Base-by-base conservation (phyloP, 2,888 invertebrate species). In the Cyaniris semiargus region DNA sequence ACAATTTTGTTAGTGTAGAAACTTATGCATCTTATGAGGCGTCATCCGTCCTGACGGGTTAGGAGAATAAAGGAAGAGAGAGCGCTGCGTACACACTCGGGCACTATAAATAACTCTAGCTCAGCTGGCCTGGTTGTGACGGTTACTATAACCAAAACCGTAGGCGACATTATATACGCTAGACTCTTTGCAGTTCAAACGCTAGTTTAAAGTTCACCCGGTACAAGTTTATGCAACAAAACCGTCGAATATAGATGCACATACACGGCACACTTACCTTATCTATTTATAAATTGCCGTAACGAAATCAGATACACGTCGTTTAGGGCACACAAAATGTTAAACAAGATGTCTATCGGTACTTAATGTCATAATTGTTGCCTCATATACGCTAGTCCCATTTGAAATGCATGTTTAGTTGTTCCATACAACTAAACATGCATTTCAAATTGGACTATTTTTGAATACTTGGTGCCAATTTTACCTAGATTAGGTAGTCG, bases 301-400 rank as follows among this genome's bases (percentile, higher is more conserved):
- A 74, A 74, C 74, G 48, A 48, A 44, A 74, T 53, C 74, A 74
- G 74, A 74, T 74, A 74, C 44, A 23, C 23, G 74, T 48, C 74
- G 74, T 53, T 74, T 74, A 74, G 74, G 74, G 27, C 74, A 53
- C 23, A 74, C 53, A 23, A 74, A 74, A 74, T 74, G 74, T 31
- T 74, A 74, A 74, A 74, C 74, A 53, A 74, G 74, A 74, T 74
- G 27, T 15, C 48, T 53, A 74, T 74, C 74, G 23, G 27, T 74
- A 53, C 53, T 74, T 53, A 74, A 74, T 74, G 74, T 74, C 74
- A 74, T 74, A 74, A 74, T 74, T 74, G 74, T 74, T 74, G 74
- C 74, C 13, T 53, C 74, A 74, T 18, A 23, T 72, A 72, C n/a
- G 38, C 21, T 44, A 13, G 13, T 53, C 15, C 74, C 18, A 7